A percentile compares a stretch with the other conserved stretches of the same genome.
phyloP scores from a whole-genome alignment of 2,797 vertebrate species.

The Tenualosa ilisha region DNA sequence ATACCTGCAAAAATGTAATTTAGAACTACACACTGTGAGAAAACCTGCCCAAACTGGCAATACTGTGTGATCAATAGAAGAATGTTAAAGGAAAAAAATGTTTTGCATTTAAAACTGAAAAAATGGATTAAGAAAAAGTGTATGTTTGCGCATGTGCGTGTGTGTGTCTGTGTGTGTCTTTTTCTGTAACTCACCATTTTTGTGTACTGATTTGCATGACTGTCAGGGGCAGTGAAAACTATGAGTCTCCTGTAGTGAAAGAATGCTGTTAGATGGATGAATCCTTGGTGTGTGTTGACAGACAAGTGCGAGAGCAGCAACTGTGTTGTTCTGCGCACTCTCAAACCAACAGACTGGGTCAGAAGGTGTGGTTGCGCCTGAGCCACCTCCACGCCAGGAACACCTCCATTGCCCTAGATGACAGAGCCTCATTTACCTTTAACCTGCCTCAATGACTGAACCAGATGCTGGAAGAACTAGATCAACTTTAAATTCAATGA shows the following conservation, averaged over 20 bases:
- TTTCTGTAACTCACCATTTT: no score
- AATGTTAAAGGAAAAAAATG: no score
- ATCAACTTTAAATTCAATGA: no score
- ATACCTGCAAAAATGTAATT: no score
- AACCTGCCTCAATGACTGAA: background rate
- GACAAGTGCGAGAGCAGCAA: background rate
- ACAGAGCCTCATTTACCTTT: background rate
- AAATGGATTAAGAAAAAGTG: background rate
- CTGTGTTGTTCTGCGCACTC: background rate
- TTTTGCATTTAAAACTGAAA: no score
- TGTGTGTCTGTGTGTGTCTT: no score
- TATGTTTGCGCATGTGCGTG: background rate
- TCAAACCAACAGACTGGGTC: background rate
- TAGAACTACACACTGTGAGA: no score
- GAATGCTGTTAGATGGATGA: background rate
- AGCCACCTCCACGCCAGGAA: background rate
- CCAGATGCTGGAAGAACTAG: background rate
- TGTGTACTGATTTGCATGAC: no score
- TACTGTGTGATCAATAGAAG: background rate
- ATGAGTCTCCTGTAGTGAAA: background rate
- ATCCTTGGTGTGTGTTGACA: slow-evolving; percentile 5
- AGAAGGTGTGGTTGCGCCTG: background rate
- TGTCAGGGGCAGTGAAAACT: no score
- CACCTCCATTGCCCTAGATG: background rate
- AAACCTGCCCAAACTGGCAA: no score